Evolutionary conservation across 2,113 vertebrate species (phyloP), one percentile per base, ranked within the genome.

Genomic region (Sus scrofa): DNA sequence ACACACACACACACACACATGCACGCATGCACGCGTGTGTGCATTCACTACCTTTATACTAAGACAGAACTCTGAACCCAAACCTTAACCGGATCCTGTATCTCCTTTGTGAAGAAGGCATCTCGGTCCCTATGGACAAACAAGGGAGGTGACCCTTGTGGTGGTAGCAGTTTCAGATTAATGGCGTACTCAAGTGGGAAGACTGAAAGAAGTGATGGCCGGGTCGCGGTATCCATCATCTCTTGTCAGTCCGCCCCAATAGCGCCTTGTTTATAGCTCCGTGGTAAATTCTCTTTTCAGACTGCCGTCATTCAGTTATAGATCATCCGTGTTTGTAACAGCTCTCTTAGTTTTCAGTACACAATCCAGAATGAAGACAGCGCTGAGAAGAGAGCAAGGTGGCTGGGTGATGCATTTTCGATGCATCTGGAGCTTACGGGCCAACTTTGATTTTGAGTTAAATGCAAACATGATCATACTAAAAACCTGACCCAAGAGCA

Each of bases 201-300:
- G 95, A 92, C 92, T 91, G 77, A 79, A 98, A 97, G 98, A 97
- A 98, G 97, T 97, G 97, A 96, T 95, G 65, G 85, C 92, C 82
- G 9, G 95, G 97, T 97, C 22, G 71, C 50, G 88, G 86, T 92
- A 98, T 98, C 97, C 97, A 98, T 98, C 98, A 98, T 94, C 88
- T 97, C 50, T 56, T 97, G 98, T 97, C 98, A 98, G 95, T 19
- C 81, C 39, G 32, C 96, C 96, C 91, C 96, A 98, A 97, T 97
- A 96, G 96, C 82, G 91, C 96, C 84, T 52, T 96, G 98, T 98
- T 96, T 96, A 98, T 97, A 96, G 75, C 96, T 92, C 73, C 73
- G 85, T 27, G 93, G 97, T 93, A 97, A 98, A 98, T 97, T 93
- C 97, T 94, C 94, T 70, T 98, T 98, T 97, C 86, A 88, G 98